These are phyloP conservation scores for Panurus biarmicus DNA, from an alignment of 2,113 vertebrate species.

Conservation along the genomic window DNA sequence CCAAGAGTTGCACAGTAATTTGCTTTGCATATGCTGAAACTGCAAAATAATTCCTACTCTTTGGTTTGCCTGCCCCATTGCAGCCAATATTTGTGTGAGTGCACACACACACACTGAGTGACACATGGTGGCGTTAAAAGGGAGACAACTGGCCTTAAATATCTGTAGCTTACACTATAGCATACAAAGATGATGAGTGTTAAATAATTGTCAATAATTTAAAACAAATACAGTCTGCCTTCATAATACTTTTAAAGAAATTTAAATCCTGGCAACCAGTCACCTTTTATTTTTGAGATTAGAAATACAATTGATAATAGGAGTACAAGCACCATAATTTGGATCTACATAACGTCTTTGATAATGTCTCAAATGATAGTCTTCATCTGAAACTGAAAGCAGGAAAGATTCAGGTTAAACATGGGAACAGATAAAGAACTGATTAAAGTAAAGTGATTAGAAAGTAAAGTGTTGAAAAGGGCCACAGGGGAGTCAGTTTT, in stretches of 20 bases:
- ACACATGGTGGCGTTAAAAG: neutral
- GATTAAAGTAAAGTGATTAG: conserved; percentile 61
- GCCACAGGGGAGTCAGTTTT: conserved; percentile 46
- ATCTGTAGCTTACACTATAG: neutral
- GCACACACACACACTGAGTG: neutral
- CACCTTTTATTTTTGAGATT: neutral
- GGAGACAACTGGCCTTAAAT: neutral
- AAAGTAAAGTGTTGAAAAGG: conserved; percentile 49
- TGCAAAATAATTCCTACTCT: neutral
- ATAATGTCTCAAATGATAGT: conserved; percentile 27
- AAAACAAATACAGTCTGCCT: neutral
- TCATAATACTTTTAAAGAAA: neutral
- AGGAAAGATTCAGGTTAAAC: conserved; percentile 48
- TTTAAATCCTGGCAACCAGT: neutral
- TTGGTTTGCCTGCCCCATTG: neutral
- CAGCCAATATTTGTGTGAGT: neutral
- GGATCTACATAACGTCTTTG: conserved; percentile 34
- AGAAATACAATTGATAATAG: conserved; percentile 25
- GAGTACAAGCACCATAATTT: conserved; percentile 25
- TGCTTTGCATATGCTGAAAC: neutral
- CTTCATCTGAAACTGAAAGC: conserved; percentile 39
- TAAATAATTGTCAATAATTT: neutral
- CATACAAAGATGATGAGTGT: neutral
- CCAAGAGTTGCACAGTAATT: neutral
- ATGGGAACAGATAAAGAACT: conserved; percentile 52